Percentiles rank a stretch among this genome's conserved stretches.
phyloP scores from a whole-genome alignment of 2,888 invertebrate species.

The Trissonchulus latispiculum region DNA sequence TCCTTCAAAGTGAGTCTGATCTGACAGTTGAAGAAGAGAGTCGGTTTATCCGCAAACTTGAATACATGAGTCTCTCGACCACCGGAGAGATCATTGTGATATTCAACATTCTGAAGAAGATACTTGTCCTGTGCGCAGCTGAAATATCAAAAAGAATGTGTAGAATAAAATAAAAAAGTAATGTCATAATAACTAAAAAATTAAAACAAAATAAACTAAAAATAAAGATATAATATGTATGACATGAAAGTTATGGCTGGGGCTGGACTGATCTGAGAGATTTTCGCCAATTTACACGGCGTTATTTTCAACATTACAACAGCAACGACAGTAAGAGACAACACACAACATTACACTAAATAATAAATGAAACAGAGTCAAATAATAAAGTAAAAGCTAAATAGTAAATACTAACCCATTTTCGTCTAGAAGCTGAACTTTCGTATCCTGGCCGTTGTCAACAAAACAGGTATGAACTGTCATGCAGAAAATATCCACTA shows the following conservation, averaged over 20 bases:
- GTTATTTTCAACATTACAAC: too few species aligned
- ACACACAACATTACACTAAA: too few species aligned
- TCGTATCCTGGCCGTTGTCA: constrained; percentile 34
- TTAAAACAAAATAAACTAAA: too few species aligned
- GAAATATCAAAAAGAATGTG: constrained; percentile 3
- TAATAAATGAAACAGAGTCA: too few species aligned
- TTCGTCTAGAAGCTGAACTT: constrained; percentile 38
- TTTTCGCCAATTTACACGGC: too few species aligned
- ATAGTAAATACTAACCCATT: constrained; percentile 32
- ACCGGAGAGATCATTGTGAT: constrained; percentile 29
- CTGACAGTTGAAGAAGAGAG: constrained; percentile 39
- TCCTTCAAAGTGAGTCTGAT: constrained; percentile 35
- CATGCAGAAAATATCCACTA: constrained; percentile 35
- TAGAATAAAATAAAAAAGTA: not conserved
- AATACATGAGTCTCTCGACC: constrained; percentile 30
- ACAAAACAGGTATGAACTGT: constrained; percentile 38
- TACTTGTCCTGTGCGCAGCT: constrained; percentile 36
- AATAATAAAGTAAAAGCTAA: too few species aligned
- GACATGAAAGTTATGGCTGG: too few species aligned
- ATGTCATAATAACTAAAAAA: not conserved
- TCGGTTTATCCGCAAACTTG: constrained; percentile 39
- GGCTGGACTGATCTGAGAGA: too few species aligned
- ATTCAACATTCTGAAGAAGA: constrained; percentile 37
- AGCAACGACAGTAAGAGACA: too few species aligned
- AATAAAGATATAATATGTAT: too few species aligned